Conservation (phyloP, 1,140 invertebrate genomes). For the Mycetomoellerius zeteki region DNA sequence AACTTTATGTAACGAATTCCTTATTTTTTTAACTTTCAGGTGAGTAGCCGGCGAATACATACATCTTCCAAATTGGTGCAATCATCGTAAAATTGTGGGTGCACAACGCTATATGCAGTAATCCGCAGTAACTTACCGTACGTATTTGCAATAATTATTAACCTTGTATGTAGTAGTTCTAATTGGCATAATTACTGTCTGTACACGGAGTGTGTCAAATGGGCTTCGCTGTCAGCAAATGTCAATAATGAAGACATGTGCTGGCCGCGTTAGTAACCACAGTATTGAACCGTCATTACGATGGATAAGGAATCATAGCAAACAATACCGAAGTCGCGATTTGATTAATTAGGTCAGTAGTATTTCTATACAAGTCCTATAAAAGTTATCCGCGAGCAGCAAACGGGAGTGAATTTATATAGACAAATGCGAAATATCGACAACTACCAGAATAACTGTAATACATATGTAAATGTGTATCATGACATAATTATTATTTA, state of each 20-base stretch:
- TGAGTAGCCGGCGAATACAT: conserved; percentile 35
- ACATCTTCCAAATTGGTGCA: background rate
- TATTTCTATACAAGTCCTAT: background rate
- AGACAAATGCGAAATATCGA: background rate
- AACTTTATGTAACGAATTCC: conserved; percentile 30
- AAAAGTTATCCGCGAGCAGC: background rate
- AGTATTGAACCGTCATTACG: conserved; percentile 32
- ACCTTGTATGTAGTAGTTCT: conserved; percentile 18
- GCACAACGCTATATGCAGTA: background rate
- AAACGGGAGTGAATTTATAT: background rate
- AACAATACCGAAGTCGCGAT: conserved; percentile 24
- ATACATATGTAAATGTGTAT: background rate
- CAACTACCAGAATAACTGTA: background rate
- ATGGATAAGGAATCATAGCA: conserved; percentile 32
- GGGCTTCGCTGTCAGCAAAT: conserved; percentile 38
- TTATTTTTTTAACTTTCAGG: conserved; percentile 54
- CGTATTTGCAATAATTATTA: conserved; percentile 49
- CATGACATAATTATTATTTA: background rate
- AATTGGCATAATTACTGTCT: conserved; percentile 56
- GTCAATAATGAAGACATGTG: conserved; percentile 49
- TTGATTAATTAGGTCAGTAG: conserved; percentile 31
- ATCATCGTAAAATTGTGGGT: background rate
- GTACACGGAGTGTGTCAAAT: conserved; percentile 26
- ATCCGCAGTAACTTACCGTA: background rate
- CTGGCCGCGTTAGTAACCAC: conserved; percentile 17